These are phyloP conservation scores for rabbit (Oryctolagus cuniculus) DNA, from an alignment of 2,113 vertebrate species.

Conservation along the genomic window mOryCun1.1 NC_091445.1:76756501-76757000, in stretches of 20 bases:
- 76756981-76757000: slow-evolving; percentile 40
- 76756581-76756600: neutral
- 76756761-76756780: slow-evolving; percentile 59
- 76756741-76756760: slow-evolving; percentile 48
- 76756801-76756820: slow-evolving; percentile 45
- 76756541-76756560: neutral
- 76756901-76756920: slow-evolving; percentile 75
- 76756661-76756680: neutral
- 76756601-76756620: neutral
- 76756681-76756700: neutral
- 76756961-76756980: slow-evolving; percentile 54
- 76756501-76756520: neutral
- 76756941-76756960: slow-evolving; percentile 47
- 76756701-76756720: slow-evolving; percentile 9
- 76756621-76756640: neutral
- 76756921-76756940: slow-evolving; percentile 56
- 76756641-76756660: neutral
- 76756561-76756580: neutral
- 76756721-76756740: neutral
- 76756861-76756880: slow-evolving; percentile 26
- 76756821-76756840: slow-evolving; percentile 43
- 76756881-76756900: neutral
- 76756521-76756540: neutral
- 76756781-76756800: slow-evolving; percentile 52
- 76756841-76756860: slow-evolving; percentile 20